phyloP scores from a whole-genome alignment of 2,888 invertebrate species.

The Epirrita christyi region DNA sequence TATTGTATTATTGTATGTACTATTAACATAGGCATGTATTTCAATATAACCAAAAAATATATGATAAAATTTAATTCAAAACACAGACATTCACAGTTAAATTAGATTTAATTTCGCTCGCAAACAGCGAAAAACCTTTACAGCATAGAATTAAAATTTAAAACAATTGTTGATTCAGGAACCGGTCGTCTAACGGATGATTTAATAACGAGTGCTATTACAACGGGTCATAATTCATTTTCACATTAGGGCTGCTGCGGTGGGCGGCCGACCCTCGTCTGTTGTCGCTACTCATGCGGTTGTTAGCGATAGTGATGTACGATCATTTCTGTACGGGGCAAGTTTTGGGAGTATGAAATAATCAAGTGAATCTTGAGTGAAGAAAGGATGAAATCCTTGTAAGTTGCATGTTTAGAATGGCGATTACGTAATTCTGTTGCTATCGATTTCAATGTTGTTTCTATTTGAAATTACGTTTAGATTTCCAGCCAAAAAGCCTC shows the following conservation, averaged over 20 bases:
- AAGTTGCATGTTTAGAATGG: too few species aligned
- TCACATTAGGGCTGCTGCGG: conserved; percentile 51
- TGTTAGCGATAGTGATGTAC: conserved; percentile 32
- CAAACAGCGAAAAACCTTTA: neutral
- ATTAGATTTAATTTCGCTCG: neutral
- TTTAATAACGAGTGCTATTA: conserved; percentile 64
- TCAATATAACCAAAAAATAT: neutral
- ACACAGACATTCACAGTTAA: neutral
- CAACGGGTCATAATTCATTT: conserved; percentile 63
- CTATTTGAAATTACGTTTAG: too few species aligned
- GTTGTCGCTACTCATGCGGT: conserved; percentile 43
- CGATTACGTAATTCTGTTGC: too few species aligned
- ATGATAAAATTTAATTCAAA: neutral
- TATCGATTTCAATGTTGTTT: too few species aligned
- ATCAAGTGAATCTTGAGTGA: neutral
- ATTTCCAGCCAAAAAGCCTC: too few species aligned
- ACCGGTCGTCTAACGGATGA: conserved; percentile 41
- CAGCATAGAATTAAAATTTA: conserved; percentile 19
- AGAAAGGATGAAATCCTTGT: neutral
- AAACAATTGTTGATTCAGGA: conserved; percentile 36
- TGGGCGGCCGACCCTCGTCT: conserved; percentile 31
- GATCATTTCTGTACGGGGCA: conserved; percentile 12
- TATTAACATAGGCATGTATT: neutral
- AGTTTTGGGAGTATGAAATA: neutral
- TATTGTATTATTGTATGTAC: too few species aligned